Base-by-base conservation (phyloP, 23 tunicate species). In the Styela clava region DNA sequence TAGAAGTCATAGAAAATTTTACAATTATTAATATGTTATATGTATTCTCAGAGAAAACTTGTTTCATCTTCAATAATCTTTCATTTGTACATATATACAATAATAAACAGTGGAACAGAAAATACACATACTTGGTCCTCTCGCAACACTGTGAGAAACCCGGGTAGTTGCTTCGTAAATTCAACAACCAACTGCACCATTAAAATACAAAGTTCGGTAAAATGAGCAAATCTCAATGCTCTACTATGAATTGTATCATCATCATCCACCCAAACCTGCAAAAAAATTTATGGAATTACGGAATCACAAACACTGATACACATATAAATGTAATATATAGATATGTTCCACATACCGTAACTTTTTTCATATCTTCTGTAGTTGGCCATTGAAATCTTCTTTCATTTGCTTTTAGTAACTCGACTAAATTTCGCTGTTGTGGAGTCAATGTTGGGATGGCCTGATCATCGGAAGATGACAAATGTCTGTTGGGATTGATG, bases 341-440 rank as follows among this genome's bases (percentile, higher is more conserved):
- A n/a, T n/a, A n/a, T n/a, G n/a, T n/a, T n/a, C n/a, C n/a, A n/a
- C n/a, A n/a, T 33, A 93, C 98, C 35, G 98, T 93, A 20, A 93
- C 89, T 74, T 81, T 93, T 9, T 85, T 87, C 24, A 93, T 89
- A 74, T 87, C 92, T 34, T 93, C 98, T 35, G 86, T 84, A 23
- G 93, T 83, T n/a, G 98, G 98, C 98, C 98, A 93, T 81, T 93
- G 98, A 81, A 83, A 93, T 52, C 98, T 64, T 31, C 81, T 56
- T 36, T 93, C 98, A 69, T 93, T 93, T 31, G 86, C 89, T 63
- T 93, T 88, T 69, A 93, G 36, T 88, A 93, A 74, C 35, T 93
- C 93, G 26, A 93, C 85, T 52, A 91, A 63, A 78, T 86, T 87
- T 52, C 84, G 88, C 73, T 91, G 97, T 9, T 91, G 97, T 7